A percentile compares a stretch with the other conserved stretches of the same genome.
These are phyloP conservation scores for Diachasmimorpha longicaudata DNA, from an alignment of 1,140 invertebrate species.

Conservation along the genomic window DNA sequence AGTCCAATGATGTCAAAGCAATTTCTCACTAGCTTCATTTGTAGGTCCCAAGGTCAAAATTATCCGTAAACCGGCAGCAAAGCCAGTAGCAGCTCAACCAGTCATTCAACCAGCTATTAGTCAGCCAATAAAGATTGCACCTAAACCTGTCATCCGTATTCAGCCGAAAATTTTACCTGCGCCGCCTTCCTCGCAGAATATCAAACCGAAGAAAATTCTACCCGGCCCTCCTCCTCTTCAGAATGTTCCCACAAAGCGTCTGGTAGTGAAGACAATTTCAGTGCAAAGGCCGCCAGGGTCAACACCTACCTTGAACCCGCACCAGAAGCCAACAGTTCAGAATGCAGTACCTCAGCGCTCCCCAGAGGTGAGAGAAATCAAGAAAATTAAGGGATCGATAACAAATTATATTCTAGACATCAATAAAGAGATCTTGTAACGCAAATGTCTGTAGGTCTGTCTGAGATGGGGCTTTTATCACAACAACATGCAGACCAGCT, in stretches of 20 bases:
- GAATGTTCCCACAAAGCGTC: neutral
- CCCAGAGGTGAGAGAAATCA: no score
- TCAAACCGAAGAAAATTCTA: neutral
- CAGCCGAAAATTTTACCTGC: neutral
- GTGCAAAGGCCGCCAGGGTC: neutral
- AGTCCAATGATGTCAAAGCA: no score
- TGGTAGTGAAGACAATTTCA: neutral
- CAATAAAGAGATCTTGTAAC: no score
- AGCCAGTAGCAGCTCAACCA: neutral
- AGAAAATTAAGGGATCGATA: no score
- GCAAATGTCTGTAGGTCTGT: conserved; percentile 68
- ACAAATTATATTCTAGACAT: no score
- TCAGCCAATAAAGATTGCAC: neutral
- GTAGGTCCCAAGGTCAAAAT: no score
- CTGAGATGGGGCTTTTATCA: conserved; percentile 90
- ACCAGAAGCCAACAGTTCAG: neutral
- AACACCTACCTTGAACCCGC: neutral
- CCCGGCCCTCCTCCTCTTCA: neutral
- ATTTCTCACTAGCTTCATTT: no score
- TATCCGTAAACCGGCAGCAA: no score
- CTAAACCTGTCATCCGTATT: neutral
- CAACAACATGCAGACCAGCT: conserved; percentile 79
- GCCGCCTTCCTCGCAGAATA: neutral
- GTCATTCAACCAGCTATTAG: neutral
- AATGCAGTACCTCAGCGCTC: no score